Evolutionary conservation across 1,140 invertebrate genomes (phyloP).

Genomic region (Lutraria rhynchaena): DNA sequence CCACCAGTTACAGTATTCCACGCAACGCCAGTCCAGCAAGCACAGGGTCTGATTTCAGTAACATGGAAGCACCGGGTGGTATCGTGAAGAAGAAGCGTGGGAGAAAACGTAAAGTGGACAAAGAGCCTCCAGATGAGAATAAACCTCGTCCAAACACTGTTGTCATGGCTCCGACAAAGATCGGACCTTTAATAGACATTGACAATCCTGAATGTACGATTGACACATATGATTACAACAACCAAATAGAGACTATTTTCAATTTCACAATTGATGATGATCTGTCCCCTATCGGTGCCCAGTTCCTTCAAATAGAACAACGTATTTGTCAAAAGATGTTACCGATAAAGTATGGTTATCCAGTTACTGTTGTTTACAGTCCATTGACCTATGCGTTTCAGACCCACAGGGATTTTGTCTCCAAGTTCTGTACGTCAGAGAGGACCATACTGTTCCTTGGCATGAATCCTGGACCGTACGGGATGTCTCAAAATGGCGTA

Average conservation of each 20-base stretch:
- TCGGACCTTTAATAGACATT: slow-evolving; percentile 50
- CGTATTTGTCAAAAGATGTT: slow-evolving; percentile 66
- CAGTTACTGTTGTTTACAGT: slow-evolving; percentile 90
- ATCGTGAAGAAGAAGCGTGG: slow-evolving; percentile 55
- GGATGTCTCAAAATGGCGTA: slow-evolving; percentile 96
- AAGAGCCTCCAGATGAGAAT: slow-evolving; percentile 56
- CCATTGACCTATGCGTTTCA: slow-evolving; percentile 91
- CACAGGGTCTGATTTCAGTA: slow-evolving; percentile 50
- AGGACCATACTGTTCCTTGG: slow-evolving; percentile 93
- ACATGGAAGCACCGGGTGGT: slow-evolving; percentile 34
- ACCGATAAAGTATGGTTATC: slow-evolving; percentile 71
- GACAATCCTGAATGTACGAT: slow-evolving; percentile 57
- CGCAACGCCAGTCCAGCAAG: slow-evolving; percentile 54
- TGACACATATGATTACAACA: slow-evolving; percentile 56
- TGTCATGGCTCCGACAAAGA: slow-evolving; percentile 44
- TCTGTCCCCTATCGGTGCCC: slow-evolving; percentile 41
- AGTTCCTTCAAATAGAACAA: slow-evolving; percentile 66
- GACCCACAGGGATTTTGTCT: slow-evolving; percentile 88
- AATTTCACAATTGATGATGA: slow-evolving; percentile 53
- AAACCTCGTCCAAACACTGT: slow-evolving; percentile 53
- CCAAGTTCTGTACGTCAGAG: slow-evolving; percentile 86
- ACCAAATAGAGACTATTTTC: slow-evolving; percentile 58
- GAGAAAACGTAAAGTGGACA: slow-evolving; percentile 52
- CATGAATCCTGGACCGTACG: slow-evolving; percentile 98
- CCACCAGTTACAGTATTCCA: slow-evolving; percentile 39